phyloP scores from a whole-genome alignment of 2,888 invertebrate genomes.

The Deroplatys truncata region DNA sequence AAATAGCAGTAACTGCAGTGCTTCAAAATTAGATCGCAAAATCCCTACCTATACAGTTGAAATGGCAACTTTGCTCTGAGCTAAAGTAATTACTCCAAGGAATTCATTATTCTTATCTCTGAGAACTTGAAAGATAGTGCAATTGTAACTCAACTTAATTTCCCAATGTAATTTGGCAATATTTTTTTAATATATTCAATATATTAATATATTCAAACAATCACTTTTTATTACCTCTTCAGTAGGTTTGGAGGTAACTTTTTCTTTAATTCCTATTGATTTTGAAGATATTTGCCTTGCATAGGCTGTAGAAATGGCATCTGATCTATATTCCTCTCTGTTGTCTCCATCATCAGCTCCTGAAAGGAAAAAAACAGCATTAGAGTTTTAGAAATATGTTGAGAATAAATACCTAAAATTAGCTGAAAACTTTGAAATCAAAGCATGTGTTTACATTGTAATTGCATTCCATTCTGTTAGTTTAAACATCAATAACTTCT shows the following conservation, averaged over 20 bases:
- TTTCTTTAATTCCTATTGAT: neutral
- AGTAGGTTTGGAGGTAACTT: neutral
- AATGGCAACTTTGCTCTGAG: neutral
- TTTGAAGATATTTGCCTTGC: neutral
- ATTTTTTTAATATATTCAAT: neutral
- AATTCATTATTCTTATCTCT: neutral
- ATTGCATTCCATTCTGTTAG: no score
- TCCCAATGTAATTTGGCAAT: neutral
- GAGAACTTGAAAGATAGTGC: neutral
- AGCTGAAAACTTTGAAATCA: no score
- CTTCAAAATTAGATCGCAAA: neutral
- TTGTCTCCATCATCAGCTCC: neutral
- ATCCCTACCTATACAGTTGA: neutral
- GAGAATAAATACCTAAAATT: no score
- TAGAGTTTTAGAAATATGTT: no score
- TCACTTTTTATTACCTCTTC: neutral
- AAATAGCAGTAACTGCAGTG: no score
- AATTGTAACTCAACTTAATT: neutral
- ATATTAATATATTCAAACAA: neutral
- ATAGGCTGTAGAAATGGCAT: neutral
- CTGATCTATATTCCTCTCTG: neutral
- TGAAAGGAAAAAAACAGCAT: neutral
- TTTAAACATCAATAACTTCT: no score
- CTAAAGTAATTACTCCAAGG: neutral
- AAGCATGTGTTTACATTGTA: no score